Conservation (phyloP, 2,888 invertebrate species). For the Drosophila macrospina region DNA sequence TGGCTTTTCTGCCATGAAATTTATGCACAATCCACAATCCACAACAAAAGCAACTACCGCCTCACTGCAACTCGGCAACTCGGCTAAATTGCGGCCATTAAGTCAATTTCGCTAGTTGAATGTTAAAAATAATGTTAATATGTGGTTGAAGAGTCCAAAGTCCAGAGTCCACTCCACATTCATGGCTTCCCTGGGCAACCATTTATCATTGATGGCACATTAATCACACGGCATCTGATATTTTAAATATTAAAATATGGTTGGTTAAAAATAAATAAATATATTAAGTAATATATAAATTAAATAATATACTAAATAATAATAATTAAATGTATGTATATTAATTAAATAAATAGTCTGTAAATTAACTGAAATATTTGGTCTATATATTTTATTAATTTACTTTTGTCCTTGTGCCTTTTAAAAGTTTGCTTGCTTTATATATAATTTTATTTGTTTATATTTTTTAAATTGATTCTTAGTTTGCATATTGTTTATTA, state of each 20-base stretch:
- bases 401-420: no score
- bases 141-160: not conserved
- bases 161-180: not conserved
- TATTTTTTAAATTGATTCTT: no score
- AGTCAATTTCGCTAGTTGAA: conserved; percentile 3
- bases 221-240: not conserved
- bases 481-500: no score
- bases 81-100: conserved; percentile 25
- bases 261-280: not conserved
- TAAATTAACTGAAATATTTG: no score
- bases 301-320: no score
- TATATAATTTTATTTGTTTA: no score
- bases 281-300: no score
- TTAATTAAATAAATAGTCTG: no score
- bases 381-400: no score
- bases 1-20: conserved; percentile 17
- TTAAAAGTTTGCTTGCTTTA: no score
- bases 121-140: conserved; percentile 23
- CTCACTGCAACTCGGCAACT: not conserved
- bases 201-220: not conserved
- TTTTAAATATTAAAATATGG: no score
- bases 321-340: no score
- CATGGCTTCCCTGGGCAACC: not conserved
- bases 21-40: conserved; percentile 25
- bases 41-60: conserved; percentile 13